A percentile compares a stretch with the other conserved stretches of the same genome.
Conservation (phyloP, 2,113 vertebrate species). For the Corydoras sp. region DNA sequence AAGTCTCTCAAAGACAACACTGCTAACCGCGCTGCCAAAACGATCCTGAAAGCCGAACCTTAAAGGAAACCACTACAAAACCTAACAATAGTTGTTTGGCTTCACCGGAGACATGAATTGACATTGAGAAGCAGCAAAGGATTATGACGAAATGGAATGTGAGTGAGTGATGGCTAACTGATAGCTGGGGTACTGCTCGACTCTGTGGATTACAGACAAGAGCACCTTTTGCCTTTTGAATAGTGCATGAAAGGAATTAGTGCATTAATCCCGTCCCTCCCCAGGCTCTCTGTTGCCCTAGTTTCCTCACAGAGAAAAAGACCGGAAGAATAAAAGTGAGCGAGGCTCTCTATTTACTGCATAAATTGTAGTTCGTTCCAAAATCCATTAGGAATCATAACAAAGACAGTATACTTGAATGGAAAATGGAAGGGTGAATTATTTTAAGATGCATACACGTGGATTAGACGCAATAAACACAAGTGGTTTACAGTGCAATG, state of each 20-base stretch:
- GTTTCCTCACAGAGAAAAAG: conserved; percentile 34
- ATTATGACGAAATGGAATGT: neutral
- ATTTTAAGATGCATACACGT: conserved; percentile 11
- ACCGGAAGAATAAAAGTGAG: conserved; percentile 6
- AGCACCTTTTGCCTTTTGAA: conserved; percentile 41
- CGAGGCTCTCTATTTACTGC: conserved; percentile 9
- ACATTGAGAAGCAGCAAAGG: no score
- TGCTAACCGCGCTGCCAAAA: neutral
- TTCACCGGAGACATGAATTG: no score
- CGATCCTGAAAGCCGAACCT: neutral
- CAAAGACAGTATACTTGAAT: conserved; percentile 9
- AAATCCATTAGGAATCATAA: conserved; percentile 11
- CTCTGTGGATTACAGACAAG: conserved; percentile 35
- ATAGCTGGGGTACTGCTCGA: conserved; percentile 13
- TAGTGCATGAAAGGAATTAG: conserved; percentile 44
- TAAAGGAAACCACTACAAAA: no score
- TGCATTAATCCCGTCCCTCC: conserved; percentile 41
- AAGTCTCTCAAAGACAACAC: no score
- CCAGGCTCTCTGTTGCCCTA: conserved; percentile 38
- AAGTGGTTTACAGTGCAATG: neutral
- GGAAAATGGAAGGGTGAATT: neutral
- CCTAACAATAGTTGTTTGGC: no score
- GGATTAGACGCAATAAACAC: conserved; percentile 6
- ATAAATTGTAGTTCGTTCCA: conserved; percentile 1
- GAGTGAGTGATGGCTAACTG: conserved; percentile 20